Evolutionary conservation across 2,888 invertebrate genomes (phyloP).

Genomic region (Plusia festucae): DNA sequence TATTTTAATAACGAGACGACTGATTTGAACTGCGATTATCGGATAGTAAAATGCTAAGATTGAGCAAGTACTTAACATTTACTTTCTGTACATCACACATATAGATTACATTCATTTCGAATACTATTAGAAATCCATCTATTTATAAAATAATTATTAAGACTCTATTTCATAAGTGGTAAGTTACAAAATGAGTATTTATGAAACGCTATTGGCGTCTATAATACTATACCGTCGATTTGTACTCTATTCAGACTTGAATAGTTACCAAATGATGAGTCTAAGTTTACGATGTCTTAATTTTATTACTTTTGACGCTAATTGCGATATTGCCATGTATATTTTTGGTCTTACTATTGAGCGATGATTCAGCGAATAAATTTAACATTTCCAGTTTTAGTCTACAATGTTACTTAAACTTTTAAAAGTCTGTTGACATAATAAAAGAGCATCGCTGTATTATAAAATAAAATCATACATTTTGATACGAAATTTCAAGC

Average conservation of each 20-base stretch:
- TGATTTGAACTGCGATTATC: not conserved
- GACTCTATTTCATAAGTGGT: not conserved
- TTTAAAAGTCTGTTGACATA: too few relatives aligned
- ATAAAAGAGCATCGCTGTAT: too few relatives aligned
- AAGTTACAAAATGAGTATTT: not conserved
- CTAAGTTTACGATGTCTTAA: not conserved
- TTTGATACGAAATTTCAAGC: not conserved
- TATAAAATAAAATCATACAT: not conserved
- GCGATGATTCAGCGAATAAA: not conserved
- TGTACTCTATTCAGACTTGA: too few relatives aligned
- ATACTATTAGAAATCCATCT: too few relatives aligned
- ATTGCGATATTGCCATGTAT: not conserved
- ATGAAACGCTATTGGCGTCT: not conserved
- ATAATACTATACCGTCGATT: not conserved
- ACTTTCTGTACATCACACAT: conserved; percentile 1
- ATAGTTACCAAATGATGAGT: conserved; percentile 1
- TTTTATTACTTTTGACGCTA: conserved; percentile 6
- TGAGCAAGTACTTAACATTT: not conserved
- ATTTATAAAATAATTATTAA: not conserved
- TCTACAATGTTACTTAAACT: too few relatives aligned
- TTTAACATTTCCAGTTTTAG: not conserved
- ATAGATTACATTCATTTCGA: not conserved
- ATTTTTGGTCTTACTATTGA: not conserved
- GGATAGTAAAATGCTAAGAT: not conserved
- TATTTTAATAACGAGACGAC: not conserved